Base-by-base conservation (phyloP, 1,140 invertebrate species). In the Cylas formicarius region DNA sequence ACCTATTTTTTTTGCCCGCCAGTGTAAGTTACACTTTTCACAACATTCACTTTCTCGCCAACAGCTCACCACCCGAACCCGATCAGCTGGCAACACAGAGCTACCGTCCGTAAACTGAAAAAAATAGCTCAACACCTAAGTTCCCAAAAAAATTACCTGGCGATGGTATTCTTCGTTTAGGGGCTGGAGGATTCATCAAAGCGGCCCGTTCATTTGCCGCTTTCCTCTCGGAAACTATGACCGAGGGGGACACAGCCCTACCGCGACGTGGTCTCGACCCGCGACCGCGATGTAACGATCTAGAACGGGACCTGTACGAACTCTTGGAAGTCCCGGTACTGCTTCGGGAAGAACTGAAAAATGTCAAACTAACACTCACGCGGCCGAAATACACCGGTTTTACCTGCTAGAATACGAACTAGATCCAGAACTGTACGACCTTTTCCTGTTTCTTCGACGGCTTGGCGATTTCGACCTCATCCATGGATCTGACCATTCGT, bases 401-500 rank as follows among this genome's bases (percentile, higher is more conserved):
- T 69, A 82, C 80, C 80, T 82, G 34, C 80, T 78, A 2, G 81
- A 81, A 3, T 81, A 80, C 58, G 82, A 83, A 4, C 80, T 81
- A 34, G 82, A 84, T 27, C 82, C 81, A 10, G 84, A 86, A 33
- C 83, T 86, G 39, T 85, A 84, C 13, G 76, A 78, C 28, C 75
- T 71, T 44, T 73, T 68, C 17, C 45, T 32, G 20, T 78, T 63
- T 42, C 70, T 67, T 11, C 71, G 61, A 1, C 67, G 57, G 24
- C 69, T 72, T 2, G 78, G 78, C 5, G 81, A 82, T 53, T 83
- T 84, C 7, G 77, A 75, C 6, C 82, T 67, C 85, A 89, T 89
- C 90, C 90, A 94, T 1, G 90, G 90, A 71, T 94, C 90, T 16
- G 82, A 82, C 90, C 90, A 94, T 60, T 91, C 88, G 60, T 92